Conservation (phyloP, 2,113 vertebrate genomes). For the Heterotis niloticus region DNA sequence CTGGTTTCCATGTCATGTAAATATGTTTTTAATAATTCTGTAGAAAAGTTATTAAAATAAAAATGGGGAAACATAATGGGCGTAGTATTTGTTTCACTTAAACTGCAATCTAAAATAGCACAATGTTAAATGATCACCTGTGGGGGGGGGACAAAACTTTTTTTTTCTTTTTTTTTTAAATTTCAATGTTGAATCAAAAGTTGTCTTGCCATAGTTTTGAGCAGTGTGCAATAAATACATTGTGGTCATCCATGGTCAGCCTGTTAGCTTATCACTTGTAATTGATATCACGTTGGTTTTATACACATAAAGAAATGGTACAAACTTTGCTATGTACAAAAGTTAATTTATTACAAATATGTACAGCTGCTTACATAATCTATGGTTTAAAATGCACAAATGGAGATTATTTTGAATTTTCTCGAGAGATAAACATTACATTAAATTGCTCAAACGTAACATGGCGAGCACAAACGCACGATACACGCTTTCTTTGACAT, state of each 20-base stretch:
- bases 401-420: slow-evolving; percentile 2
- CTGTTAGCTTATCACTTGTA: neutral
- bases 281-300: neutral
- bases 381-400: slow-evolving; percentile 37
- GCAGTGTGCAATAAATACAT: neutral
- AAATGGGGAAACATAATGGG: neutral
- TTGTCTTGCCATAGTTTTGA: neutral
- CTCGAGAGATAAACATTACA: slow-evolving; percentile 23
- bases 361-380: slow-evolving; percentile 44
- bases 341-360: slow-evolving; percentile 54
- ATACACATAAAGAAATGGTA: slow-evolving; percentile 13
- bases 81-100: too few relatives aligned
- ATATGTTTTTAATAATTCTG: slow-evolving; percentile 7
- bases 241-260: neutral
- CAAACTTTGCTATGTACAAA: slow-evolving; percentile 45
- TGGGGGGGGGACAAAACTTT: too few relatives aligned
- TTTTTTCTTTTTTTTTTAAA: neutral
- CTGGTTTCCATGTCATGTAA: neutral
- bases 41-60: slow-evolving; percentile 7
- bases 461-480: slow-evolving; percentile 32
- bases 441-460: slow-evolving; percentile 29
- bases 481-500: slow-evolving; percentile 24
- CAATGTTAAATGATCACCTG: too few relatives aligned
- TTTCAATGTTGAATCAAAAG: neutral
- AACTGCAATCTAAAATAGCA: too few relatives aligned